Percentiles rank a stretch among this genome's conserved stretches.
Evolutionary conservation across 2,113 vertebrate genomes (phyloP).

Genomic region (Emberiza fucata): DNA sequence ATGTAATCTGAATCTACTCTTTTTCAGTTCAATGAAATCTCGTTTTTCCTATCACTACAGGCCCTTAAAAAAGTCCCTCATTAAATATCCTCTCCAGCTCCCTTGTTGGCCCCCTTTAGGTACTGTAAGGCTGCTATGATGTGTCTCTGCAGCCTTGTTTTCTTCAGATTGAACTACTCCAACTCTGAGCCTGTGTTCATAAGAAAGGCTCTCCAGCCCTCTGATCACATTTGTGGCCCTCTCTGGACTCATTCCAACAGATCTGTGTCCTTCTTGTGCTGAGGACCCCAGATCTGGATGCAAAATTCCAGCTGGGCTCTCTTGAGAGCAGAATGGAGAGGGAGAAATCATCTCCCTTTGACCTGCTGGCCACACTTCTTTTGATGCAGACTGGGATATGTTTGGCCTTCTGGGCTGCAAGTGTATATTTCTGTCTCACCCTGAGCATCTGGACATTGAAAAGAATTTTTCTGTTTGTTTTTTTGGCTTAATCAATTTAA

Average conservation of each 20-base stretch:
- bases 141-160: neutral
- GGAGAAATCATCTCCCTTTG: neutral
- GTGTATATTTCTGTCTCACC: neutral
- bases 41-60: neutral
- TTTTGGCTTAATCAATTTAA: slow-evolving; percentile 11
- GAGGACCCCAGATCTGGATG: neutral
- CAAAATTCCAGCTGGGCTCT: neutral
- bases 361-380: neutral
- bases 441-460: neutral
- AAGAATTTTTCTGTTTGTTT: neutral
- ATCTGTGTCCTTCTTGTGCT: neutral
- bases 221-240: neutral
- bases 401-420: neutral
- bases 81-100: neutral
- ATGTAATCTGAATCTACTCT: neutral
- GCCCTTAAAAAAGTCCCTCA: neutral
- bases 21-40: neutral
- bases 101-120: neutral
- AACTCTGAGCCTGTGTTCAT: neutral
- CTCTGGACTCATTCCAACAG: fast-evolving
- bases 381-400: neutral
- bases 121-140: neutral
- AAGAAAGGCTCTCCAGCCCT: neutral
- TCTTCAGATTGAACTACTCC: neutral
- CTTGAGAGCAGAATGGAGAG: neutral